Evolutionary conservation across 2,797 vertebrate species (phyloP).

Genomic region (Astyanax mexicanus): DNA sequence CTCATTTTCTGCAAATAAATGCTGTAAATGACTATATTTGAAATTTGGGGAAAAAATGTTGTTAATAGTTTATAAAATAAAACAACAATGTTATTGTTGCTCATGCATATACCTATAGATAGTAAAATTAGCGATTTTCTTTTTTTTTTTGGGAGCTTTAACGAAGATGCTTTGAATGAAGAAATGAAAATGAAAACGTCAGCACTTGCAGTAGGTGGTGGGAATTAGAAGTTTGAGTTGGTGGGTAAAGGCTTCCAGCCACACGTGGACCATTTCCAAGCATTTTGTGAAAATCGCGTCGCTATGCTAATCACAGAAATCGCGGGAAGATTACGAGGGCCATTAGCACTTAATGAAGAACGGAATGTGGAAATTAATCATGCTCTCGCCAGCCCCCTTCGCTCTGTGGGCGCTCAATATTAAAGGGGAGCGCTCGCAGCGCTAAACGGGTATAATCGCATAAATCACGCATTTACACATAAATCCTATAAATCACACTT

Average conservation of each 20-base stretch:
- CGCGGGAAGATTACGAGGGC: slow-evolving; percentile 47
- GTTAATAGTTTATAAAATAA: no score
- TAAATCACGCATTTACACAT: slow-evolving; percentile 46
- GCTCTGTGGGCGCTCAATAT: slow-evolving; percentile 50
- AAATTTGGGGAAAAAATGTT: no score
- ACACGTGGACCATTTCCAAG: slow-evolving; percentile 20
- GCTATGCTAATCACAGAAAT: slow-evolving; percentile 54
- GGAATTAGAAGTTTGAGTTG: no score
- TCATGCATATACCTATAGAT: no score
- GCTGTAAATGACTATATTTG: no score
- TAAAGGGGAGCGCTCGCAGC: slow-evolving; percentile 43
- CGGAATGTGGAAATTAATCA: slow-evolving; percentile 51
- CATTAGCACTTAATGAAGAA: slow-evolving; percentile 58
- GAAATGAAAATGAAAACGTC: no score
- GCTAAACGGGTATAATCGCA: slow-evolving; percentile 49
- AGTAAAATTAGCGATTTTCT: no score
- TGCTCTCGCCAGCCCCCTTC: slow-evolving; percentile 33
- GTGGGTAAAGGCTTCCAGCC: not conserved
- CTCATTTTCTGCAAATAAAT: no score
- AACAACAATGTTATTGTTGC: no score
- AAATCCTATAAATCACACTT: slow-evolving; percentile 34
- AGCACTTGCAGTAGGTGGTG: no score
- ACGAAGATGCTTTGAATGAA: no score
- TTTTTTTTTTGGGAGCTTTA: no score
- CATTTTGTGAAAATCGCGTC: not conserved